Conservation (phyloP, 37 sponge, comb jelly and placozoan genomes). For the Cliona cf. orientalis region DNA sequence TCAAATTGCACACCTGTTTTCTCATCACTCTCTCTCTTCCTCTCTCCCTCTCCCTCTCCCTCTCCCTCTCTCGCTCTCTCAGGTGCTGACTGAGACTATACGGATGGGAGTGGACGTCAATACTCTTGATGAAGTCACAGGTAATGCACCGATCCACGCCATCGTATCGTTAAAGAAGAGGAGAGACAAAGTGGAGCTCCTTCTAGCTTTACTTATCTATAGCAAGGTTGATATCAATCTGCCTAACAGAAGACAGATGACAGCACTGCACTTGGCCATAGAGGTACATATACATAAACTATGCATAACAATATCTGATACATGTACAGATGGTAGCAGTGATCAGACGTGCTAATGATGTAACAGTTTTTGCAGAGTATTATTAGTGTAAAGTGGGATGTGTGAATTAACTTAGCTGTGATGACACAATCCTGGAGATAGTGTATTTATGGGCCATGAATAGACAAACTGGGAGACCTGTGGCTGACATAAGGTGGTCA, state of each 20-base stretch:
- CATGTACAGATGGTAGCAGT: not conserved
- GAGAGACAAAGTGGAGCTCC: constrained; percentile 13
- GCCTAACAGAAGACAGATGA: not conserved
- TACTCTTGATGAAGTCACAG: constrained; percentile 1
- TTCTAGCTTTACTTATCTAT: constrained; percentile 37
- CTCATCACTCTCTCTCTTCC: too few species aligned
- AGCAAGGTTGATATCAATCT: constrained; percentile 46
- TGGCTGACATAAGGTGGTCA: too few species aligned
- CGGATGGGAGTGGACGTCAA: constrained; percentile 9
- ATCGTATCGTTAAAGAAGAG: constrained; percentile 31
- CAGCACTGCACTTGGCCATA: constrained; percentile 49
- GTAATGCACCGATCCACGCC: constrained; percentile 51
- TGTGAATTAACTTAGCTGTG: not conserved
- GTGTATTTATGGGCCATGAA: too few species aligned
- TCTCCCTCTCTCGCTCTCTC: too few species aligned
- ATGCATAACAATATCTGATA: not conserved
- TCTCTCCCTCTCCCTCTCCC: too few species aligned
- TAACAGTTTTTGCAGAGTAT: not conserved
- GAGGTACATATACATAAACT: constrained; percentile 25
- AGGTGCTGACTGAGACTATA: not conserved
- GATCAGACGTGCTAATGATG: too few species aligned
- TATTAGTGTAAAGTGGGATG: not conserved
- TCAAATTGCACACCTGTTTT: too few species aligned
- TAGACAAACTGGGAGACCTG: too few species aligned
- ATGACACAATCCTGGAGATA: too few species aligned